Evolutionary conservation across 2,888 invertebrate species (phyloP).

Genomic region (Nomada hirtipes): DNA sequence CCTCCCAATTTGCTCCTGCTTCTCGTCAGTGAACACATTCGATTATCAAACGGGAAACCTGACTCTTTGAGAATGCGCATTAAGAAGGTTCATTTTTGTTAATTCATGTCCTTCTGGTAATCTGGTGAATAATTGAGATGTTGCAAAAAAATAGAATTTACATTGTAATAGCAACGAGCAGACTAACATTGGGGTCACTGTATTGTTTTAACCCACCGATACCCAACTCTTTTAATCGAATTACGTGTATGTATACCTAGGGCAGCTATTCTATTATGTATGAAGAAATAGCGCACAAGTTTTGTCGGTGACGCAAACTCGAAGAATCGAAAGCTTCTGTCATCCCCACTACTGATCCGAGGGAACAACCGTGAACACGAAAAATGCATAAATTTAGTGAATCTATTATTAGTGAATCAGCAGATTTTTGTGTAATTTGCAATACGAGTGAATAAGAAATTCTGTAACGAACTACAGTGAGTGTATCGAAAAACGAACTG

Average conservation of each 20-base stretch:
- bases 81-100: no score
- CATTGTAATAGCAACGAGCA: not conserved
- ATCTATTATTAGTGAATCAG: no score
- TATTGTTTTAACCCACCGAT: constrained; percentile 36
- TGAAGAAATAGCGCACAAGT: constrained; percentile 10
- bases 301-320: not conserved
- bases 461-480: no score
- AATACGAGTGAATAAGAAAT: no score
- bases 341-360: not conserved
- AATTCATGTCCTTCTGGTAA: not conserved
- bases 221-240: constrained; percentile 6
- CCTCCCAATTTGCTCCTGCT: not conserved
- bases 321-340: not conserved
- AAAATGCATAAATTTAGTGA: no score
- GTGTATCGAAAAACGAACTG: no score
- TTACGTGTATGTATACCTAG: constrained; percentile 11
- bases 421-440: no score
- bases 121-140: not conserved
- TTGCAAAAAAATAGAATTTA: no score
- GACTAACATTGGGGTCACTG: constrained; percentile 13
- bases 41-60: not conserved
- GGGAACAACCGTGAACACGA: no score
- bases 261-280: constrained; percentile 40
- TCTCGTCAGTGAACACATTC: not conserved
- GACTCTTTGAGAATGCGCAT: no score